Evolutionary conservation across 1,140 invertebrate genomes (phyloP).

Genomic region (Anastatus disparis): DNA sequence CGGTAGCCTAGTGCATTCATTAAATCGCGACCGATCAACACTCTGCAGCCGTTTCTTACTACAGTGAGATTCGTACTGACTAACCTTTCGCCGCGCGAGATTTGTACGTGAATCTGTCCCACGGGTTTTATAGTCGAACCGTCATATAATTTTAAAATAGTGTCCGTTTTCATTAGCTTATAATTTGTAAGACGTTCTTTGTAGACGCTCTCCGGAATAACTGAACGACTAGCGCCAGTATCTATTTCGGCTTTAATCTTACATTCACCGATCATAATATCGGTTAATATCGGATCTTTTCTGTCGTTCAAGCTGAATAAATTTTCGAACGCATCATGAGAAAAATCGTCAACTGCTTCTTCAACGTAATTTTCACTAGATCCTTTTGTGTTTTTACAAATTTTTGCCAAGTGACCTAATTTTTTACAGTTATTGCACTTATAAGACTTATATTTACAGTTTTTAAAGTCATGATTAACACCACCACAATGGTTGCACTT

Average conservation of each 20-base stretch:
- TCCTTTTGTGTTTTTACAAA: background rate
- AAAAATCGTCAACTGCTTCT: no score
- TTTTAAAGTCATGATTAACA: no score
- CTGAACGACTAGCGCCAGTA: background rate
- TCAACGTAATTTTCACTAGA: no score
- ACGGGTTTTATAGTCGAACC: background rate
- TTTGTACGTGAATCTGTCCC: background rate
- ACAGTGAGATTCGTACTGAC: background rate
- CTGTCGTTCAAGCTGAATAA: background rate
- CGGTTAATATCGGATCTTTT: background rate
- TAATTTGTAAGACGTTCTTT: background rate
- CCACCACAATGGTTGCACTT: background rate
- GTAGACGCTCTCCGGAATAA: background rate
- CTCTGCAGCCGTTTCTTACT: background rate
- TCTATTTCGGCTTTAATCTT: background rate
- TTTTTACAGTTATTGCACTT: background rate
- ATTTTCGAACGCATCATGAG: no score
- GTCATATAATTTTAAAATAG: background rate
- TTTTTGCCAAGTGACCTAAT: background rate
- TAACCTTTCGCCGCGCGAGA: background rate
- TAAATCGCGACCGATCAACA: no score
- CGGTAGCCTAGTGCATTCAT: background rate
- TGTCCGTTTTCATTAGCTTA: slow-evolving; percentile 10
- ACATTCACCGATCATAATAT: background rate
- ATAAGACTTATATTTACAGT: background rate